Conservation (phyloP, 2,797 vertebrate species). For the Podarcis lilfordi region DNA sequence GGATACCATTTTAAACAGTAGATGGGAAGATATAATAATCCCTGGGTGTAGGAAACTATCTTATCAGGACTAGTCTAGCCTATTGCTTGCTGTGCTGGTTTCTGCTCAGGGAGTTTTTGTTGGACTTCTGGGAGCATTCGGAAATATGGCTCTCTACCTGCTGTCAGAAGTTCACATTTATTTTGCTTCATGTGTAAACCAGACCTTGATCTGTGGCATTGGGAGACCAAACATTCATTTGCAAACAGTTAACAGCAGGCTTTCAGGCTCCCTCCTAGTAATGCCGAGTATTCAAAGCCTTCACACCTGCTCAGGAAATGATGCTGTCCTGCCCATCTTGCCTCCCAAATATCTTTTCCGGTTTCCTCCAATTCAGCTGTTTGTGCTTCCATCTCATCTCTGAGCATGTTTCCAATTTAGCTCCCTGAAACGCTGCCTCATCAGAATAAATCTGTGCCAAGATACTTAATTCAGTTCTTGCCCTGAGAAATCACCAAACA, state of each 20-base stretch:
- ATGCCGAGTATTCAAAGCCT: slow-evolving; percentile 1
- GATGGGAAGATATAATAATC: background rate
- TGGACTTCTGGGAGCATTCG: background rate
- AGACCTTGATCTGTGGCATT: background rate
- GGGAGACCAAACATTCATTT: background rate
- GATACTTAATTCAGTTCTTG: slow-evolving; percentile 14
- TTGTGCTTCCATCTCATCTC: background rate
- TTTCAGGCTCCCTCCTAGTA: background rate
- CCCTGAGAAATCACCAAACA: background rate
- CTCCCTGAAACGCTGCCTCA: background rate
- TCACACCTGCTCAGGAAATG: slow-evolving; percentile 34
- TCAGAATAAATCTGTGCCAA: background rate
- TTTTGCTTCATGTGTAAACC: background rate
- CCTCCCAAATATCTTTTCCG: slow-evolving; percentile 8
- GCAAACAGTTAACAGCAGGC: background rate
- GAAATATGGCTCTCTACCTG: background rate
- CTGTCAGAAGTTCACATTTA: background rate
- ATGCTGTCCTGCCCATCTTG: background rate
- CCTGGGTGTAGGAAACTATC: background rate
- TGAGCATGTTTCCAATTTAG: slow-evolving; percentile 18
- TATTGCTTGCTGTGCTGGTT: background rate
- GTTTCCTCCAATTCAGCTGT: slow-evolving; percentile 10
- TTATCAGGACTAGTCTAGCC: background rate
- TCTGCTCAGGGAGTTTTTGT: background rate
- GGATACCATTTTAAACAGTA: background rate